These are phyloP conservation scores for Andrena chrysosceles DNA, from an alignment of 2,888 invertebrate species.

Conservation along the genomic window DNA sequence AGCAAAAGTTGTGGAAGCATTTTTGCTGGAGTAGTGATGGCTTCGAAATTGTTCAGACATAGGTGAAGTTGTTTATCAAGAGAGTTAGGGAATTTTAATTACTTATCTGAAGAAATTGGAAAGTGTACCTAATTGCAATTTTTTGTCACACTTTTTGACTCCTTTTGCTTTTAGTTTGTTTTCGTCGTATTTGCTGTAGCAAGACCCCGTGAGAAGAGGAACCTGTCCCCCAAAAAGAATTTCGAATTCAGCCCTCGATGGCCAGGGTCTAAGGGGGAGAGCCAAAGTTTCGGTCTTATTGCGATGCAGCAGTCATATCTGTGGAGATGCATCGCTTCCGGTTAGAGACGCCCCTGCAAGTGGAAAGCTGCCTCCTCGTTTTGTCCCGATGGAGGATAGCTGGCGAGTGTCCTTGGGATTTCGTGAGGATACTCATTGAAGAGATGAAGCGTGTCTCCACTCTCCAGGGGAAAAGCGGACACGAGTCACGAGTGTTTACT, in stretches of 20 bases:
- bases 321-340: slow-evolving; percentile 59
- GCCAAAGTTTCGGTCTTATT: slow-evolving; percentile 50
- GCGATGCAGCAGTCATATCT: slow-evolving; percentile 44
- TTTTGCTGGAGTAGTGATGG: too few species aligned
- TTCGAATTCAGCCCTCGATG: slow-evolving; percentile 45
- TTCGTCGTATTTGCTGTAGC: too few species aligned
- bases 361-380: slow-evolving; percentile 14
- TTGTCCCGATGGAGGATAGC: slow-evolving; percentile 26
- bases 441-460: slow-evolving; percentile 13
- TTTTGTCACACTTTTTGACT: too few species aligned
- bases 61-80: too few species aligned
- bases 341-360: slow-evolving; percentile 36
- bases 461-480: too few species aligned
- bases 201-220: slow-evolving; percentile 8
- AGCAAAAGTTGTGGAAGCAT: too few species aligned
- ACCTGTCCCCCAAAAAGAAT: slow-evolving; percentile 18
- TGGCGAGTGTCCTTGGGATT: slow-evolving; percentile 50
- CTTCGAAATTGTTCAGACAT: too few species aligned
- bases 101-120: too few species aligned
- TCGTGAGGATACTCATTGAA: slow-evolving; percentile 56
- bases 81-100: too few species aligned
- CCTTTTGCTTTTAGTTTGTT: too few species aligned
- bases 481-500: neutral
- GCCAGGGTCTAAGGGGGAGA: neutral
- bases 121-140: too few species aligned